These are phyloP conservation scores for Ptiloglossa arizonensis DNA, from an alignment of 1,140 invertebrate species.

Conservation along the genomic window DNA sequence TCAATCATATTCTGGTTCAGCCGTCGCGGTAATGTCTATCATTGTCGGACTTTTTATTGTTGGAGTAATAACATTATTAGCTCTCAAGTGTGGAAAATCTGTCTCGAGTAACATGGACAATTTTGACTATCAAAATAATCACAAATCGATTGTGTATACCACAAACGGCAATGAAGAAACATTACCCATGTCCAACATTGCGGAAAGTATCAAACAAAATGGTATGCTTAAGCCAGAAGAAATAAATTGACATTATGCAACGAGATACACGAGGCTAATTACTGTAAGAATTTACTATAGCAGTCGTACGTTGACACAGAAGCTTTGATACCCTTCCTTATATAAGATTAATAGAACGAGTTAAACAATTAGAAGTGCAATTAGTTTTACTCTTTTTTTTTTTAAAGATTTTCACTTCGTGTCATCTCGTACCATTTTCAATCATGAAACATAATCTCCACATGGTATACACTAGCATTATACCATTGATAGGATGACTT, in stretches of 20 bases:
- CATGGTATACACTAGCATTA: conserved; percentile 6
- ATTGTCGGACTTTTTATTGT: conserved; percentile 53
- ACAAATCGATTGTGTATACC: background rate
- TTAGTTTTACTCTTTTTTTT: background rate
- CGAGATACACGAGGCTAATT: conserved; percentile 4
- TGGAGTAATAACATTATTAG: conserved; percentile 47
- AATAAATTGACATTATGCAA: conserved; percentile 6
- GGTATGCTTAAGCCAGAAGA: background rate
- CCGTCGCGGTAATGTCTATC: conserved; percentile 50
- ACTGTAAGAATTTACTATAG: background rate
- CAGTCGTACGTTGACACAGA: background rate
- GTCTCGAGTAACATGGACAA: background rate
- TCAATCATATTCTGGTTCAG: conserved; percentile 3
- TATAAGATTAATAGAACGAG: background rate
- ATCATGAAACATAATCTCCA: conserved; percentile 8
- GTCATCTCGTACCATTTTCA: conserved; percentile 6
- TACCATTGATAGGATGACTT: conserved; percentile 17
- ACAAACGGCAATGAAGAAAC: background rate
- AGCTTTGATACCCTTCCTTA: background rate
- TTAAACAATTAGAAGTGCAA: background rate
- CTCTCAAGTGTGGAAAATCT: conserved; percentile 28
- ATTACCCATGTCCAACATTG: background rate
- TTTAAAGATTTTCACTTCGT: background rate
- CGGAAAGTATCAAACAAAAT: background rate
- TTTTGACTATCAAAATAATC: too few species aligned